phyloP scores from a whole-genome alignment of 2,888 invertebrate species.

The Gryllus longicercus region DNA sequence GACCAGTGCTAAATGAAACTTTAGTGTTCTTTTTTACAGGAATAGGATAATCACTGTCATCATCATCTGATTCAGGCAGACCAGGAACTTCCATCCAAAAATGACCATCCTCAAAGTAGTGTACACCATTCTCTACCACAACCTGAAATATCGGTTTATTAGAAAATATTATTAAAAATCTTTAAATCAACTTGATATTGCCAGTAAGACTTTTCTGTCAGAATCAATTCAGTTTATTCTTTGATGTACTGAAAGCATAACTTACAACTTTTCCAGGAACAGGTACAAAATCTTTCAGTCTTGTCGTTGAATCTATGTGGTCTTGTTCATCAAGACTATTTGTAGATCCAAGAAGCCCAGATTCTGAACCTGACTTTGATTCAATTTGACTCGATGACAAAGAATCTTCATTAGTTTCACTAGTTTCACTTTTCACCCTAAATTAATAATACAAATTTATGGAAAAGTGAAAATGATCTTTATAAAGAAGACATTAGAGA shows the following conservation, averaged over 20 bases:
- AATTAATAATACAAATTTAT: too few species aligned
- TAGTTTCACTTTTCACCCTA: constrained; percentile 46
- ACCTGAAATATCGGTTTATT: constrained; percentile 37
- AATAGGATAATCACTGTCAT: constrained; percentile 63
- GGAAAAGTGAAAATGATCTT: not conserved
- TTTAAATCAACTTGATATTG: too few species aligned
- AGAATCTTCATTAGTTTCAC: constrained; percentile 46
- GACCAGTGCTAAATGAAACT: constrained; percentile 72
- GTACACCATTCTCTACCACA: constrained; percentile 75
- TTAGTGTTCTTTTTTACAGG: constrained; percentile 73
- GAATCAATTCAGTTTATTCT: too few species aligned
- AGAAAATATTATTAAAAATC: too few species aligned
- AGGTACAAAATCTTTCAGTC: constrained; percentile 44
- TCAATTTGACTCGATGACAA: constrained; percentile 48
- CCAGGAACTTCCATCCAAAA: constrained; percentile 80
- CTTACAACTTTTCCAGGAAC: constrained; percentile 42
- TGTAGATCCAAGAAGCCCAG: constrained; percentile 49
- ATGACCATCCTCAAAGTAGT: constrained; percentile 89
- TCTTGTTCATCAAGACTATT: constrained; percentile 50
- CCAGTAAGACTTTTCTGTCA: too few species aligned
- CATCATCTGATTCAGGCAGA: constrained; percentile 39
- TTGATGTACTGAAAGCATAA: not conserved
- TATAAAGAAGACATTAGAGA: not conserved
- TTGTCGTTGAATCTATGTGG: constrained; percentile 36
- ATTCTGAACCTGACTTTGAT: constrained; percentile 42